Evolutionary conservation across 2,113 vertebrate species (phyloP).

Genomic region (Spermophilus dauricus): DNA sequence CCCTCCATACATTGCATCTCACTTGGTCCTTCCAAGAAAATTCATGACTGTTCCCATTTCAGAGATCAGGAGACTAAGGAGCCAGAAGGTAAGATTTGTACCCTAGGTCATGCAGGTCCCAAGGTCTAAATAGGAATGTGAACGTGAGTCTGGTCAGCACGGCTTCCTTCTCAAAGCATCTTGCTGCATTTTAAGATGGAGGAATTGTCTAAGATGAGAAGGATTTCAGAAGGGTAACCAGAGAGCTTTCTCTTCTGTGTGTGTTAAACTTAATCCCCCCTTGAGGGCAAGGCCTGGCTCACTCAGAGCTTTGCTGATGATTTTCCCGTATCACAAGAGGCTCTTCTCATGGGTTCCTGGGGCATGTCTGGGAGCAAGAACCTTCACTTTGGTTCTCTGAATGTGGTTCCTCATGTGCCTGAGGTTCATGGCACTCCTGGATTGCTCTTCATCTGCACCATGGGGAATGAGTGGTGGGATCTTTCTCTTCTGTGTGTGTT

Average conservation of each 20-base stretch:
- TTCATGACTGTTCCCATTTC: neutral
- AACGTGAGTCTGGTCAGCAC: too few species aligned
- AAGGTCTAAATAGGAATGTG: accelerated
- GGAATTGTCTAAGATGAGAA: neutral
- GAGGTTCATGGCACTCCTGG: neutral
- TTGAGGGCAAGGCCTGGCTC: neutral
- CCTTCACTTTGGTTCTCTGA: neutral
- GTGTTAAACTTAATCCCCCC: neutral
- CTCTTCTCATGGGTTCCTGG: neutral
- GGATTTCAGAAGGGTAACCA: neutral
- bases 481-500: neutral
- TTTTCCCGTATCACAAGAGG: neutral
- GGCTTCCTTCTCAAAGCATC: neutral
- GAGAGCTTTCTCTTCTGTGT: neutral
- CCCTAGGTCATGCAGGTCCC: neutral
- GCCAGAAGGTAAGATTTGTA: accelerated
- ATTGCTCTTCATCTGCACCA: accelerated
- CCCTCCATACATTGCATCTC: accelerated
- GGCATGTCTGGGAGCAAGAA: neutral
- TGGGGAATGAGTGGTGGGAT: accelerated
- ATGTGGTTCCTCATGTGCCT: accelerated
- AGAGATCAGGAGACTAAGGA: neutral
- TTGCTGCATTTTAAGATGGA: neutral
- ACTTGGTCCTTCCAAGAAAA: too few species aligned
- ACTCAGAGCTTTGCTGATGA: neutral